Conservation (phyloP, 64 coral and sea anemone genomes). For the Catalaphyllia jardinei region DNA sequence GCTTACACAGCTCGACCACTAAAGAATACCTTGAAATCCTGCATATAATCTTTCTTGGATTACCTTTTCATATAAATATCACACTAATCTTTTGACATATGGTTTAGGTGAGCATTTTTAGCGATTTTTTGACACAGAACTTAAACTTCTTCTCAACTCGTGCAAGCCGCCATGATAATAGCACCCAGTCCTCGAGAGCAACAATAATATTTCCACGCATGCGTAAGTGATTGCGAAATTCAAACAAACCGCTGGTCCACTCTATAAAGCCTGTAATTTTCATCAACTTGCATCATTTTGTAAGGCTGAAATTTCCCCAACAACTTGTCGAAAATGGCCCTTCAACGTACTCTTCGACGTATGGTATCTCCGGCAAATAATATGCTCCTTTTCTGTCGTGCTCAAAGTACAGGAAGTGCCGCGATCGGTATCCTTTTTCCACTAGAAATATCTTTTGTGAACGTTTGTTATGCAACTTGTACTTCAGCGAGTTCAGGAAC, state of each 20-base stretch:
- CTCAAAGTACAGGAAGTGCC: slow-evolving; percentile 19
- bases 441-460: neutral
- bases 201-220: neutral
- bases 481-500: too few species aligned
- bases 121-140: neutral
- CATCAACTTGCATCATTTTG: neutral
- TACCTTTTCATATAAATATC: neutral
- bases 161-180: slow-evolving; percentile 22
- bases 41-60: neutral
- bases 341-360: neutral
- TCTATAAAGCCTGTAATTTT: neutral
- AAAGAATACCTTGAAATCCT: neutral
- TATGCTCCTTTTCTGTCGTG: slow-evolving; percentile 3
- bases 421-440: slow-evolving; percentile 36
- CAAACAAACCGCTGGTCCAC: neutral
- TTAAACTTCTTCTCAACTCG: neutral
- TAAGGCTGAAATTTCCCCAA: neutral
- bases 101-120: neutral
- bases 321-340: neutral
- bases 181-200: neutral
- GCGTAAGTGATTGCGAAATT: neutral
- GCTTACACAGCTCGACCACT: neutral
- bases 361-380: slow-evolving; percentile 27
- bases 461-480: slow-evolving; percentile 17
- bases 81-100: neutral